These are phyloP conservation scores for Heterotilapia buettikoferi DNA, from an alignment of 2,113 vertebrate species.

Conservation along the genomic window DNA sequence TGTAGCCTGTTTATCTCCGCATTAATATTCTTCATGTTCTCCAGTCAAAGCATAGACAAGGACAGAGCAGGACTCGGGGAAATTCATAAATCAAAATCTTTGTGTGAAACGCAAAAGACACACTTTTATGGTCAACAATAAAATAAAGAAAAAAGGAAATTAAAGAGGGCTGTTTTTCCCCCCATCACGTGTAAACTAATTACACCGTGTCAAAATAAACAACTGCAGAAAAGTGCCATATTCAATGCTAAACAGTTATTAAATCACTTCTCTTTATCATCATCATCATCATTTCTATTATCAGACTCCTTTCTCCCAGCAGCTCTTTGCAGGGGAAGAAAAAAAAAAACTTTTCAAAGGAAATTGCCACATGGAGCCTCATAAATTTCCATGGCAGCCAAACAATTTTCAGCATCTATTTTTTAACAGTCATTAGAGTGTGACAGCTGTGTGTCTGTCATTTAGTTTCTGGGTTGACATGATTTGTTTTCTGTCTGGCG, in stretches of 20 bases:
- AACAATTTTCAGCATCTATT: constrained; percentile 8
- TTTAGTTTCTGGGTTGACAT: constrained; percentile 43
- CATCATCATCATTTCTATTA: background rate
- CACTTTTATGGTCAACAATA: background rate
- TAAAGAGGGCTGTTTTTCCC: background rate
- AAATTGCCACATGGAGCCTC: constrained; percentile 14
- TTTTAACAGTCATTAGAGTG: constrained; percentile 37
- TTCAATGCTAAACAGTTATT: background rate
- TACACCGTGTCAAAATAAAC: background rate
- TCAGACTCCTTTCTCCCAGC: background rate
- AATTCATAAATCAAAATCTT: background rate
- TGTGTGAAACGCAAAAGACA: background rate
- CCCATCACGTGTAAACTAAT: background rate
- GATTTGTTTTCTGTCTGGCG: constrained; percentile 56
- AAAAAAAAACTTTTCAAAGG: background rate
- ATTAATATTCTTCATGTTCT: background rate
- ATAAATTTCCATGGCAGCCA: constrained; percentile 25
- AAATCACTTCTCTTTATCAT: background rate
- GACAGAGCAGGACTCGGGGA: background rate
- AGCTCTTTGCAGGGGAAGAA: background rate
- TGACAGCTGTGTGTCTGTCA: constrained; percentile 50
- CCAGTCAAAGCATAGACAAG: background rate
- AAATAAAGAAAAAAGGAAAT: background rate
- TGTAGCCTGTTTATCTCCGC: background rate
- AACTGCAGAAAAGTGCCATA: background rate